A percentile compares a stretch with the other conserved stretches of the same genome.
phyloP scores from a whole-genome alignment of 2,113 vertebrate genomes.

The Muscicapa adusta region DNA sequence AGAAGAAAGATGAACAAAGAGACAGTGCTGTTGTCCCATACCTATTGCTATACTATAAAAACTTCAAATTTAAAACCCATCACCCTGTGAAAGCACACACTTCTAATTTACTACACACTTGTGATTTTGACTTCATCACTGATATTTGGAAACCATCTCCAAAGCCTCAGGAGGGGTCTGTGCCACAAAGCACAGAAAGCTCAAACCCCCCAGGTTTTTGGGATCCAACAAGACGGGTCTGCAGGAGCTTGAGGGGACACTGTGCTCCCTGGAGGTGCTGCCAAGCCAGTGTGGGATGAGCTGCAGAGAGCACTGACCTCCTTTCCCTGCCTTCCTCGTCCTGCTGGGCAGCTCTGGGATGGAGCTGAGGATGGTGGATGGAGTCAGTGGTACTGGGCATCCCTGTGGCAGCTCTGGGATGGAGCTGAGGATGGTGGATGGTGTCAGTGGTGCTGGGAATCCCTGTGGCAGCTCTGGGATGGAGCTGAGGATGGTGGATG shows the following conservation, averaged over 20 bases:
- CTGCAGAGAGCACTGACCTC: neutral
- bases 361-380: neutral
- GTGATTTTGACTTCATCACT: no score
- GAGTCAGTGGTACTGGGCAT: neutral
- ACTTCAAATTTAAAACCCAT: no score
- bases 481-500: neutral
- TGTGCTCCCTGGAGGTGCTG: neutral
- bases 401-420: neutral
- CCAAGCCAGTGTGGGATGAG: rapidly evolving
- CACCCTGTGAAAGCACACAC: no score
- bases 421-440: neutral
- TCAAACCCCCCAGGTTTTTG: no score
- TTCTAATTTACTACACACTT: no score
- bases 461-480: neutral
- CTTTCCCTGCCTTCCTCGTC: rapidly evolving
- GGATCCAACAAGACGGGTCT: no score
- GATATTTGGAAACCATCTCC: no score
- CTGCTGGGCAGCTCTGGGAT: rapidly evolving
- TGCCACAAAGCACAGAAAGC: no score
- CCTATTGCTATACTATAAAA: no score
- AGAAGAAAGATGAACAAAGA: no score
- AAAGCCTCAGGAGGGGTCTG: no score
- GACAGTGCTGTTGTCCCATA: no score
- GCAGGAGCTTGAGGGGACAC: rapidly evolving
- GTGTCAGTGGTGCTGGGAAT: neutral